Percentiles rank a stretch among this genome's conserved stretches.
Conservation (phyloP, 2,113 vertebrate species). For the Erythrocebus patas region DNA sequence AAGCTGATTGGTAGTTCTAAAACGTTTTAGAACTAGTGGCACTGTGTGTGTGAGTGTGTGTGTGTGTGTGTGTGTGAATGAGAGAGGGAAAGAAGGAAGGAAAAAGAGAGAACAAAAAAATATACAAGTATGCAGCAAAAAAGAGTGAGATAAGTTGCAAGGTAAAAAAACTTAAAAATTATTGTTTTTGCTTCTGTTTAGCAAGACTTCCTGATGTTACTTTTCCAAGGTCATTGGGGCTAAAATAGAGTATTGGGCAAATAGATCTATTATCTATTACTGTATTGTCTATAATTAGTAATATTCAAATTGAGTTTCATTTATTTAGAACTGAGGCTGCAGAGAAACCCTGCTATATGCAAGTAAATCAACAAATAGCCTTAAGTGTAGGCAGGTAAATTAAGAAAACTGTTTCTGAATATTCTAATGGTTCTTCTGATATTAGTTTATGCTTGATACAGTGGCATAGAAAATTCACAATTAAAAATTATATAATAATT, state of each 20-base stretch:
- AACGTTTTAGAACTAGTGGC: not conserved
- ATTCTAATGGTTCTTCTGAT: not conserved
- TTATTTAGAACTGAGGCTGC: not conserved
- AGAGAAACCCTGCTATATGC: not conserved
- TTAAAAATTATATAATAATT: not conserved
- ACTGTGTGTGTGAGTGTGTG: not conserved
- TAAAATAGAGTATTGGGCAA: not conserved
- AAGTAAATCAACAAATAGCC: not conserved
- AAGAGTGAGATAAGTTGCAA: not conserved
- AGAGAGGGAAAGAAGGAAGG: not conserved
- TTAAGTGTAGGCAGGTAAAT: not conserved
- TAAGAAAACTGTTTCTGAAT: not conserved
- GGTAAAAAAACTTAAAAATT: not conserved
- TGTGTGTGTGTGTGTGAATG: not conserved
- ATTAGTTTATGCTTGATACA: not conserved
- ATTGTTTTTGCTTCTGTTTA: not conserved
- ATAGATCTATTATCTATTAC: not conserved
- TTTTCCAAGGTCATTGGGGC: not conserved
- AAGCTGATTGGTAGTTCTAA: not conserved
- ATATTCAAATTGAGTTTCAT: not conserved
- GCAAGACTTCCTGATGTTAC: not conserved
- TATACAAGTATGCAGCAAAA: not conserved
- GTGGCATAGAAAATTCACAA: not conserved
- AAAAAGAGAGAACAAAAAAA: not conserved
- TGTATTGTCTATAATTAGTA: not conserved